phyloP scores from a whole-genome alignment of 2,888 invertebrate genomes.

The Macrosiphum euphorbiae region DNA sequence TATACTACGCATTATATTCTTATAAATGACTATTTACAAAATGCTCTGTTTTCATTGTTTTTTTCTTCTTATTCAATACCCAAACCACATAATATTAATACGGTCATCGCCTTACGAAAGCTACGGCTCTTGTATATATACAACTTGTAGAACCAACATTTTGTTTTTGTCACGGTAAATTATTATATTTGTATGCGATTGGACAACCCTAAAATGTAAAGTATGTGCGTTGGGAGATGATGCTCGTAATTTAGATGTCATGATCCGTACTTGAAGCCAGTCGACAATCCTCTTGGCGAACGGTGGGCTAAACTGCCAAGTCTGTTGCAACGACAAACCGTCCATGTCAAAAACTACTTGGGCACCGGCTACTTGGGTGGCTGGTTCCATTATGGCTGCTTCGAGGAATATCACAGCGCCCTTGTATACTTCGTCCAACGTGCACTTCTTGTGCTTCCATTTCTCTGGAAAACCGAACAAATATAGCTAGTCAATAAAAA shows the following conservation, averaged over 20 bases:
- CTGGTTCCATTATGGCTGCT: slow-evolving; percentile 83
- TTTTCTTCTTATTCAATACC: background rate
- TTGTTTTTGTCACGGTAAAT: background rate
- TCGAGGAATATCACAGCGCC: slow-evolving; percentile 79
- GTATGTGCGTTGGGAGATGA: background rate
- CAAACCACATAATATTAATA: background rate
- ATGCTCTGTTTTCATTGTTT: background rate
- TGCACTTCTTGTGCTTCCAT: slow-evolving; percentile 82
- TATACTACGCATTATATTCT: background rate
- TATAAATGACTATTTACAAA: background rate
- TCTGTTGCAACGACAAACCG: slow-evolving; percentile 80
- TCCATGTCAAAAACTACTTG: slow-evolving; percentile 83
- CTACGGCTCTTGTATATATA: background rate
- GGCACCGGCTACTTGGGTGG: slow-evolving; percentile 83
- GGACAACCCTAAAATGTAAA: too few species aligned
- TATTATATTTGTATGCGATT: background rate
- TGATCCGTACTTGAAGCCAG: slow-evolving; percentile 69
- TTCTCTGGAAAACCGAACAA: slow-evolving; percentile 70
- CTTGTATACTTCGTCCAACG: slow-evolving; percentile 79
- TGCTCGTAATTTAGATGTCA: background rate
- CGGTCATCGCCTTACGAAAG: background rate
- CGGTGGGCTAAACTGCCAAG: slow-evolving; percentile 83
- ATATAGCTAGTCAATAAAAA: background rate
- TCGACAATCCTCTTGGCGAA: slow-evolving; percentile 70
- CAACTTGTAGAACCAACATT: background rate